phyloP scores from a whole-genome alignment of 2,113 vertebrate genomes.

The Haemorhous mexicanus region DNA sequence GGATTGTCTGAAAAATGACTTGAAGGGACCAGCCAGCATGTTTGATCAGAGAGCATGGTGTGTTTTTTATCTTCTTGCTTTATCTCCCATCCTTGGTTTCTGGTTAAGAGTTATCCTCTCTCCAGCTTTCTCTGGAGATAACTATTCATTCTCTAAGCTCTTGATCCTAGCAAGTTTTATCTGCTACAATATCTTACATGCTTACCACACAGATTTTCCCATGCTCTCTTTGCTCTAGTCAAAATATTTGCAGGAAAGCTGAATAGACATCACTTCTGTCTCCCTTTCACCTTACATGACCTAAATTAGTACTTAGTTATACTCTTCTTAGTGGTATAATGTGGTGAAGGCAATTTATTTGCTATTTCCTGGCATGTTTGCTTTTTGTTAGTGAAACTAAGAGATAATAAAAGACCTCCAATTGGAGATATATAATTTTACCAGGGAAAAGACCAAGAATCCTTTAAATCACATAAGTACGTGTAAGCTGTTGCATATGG shows the following conservation, averaged over 20 bases:
- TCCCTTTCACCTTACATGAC: slow-evolving; percentile 21
- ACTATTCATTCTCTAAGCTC: not conserved
- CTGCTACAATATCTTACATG: not conserved
- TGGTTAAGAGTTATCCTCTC: not conserved
- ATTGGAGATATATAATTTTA: slow-evolving; percentile 8
- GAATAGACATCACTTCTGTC: not conserved
- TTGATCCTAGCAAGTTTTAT: not conserved
- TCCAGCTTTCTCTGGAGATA: not conserved
- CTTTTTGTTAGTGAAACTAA: slow-evolving; percentile 20
- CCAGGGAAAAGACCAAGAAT: slow-evolving; percentile 19
- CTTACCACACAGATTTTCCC: not conserved
- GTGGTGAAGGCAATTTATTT: not conserved
- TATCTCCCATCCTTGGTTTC: not conserved
- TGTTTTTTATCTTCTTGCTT: not conserved
- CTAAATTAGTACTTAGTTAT: slow-evolving; percentile 15
- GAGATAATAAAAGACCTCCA: not conserved
- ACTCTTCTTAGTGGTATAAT: not conserved
- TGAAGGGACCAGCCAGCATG: not conserved
- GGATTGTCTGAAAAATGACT: not conserved
- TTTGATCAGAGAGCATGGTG: not conserved
- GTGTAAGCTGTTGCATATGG: slow-evolving; percentile 25
- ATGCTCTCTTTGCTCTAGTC: not conserved
- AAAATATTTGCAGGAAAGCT: slow-evolving; percentile 13
- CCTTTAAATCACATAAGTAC: slow-evolving; percentile 7
- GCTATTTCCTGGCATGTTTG: slow-evolving; percentile 15